A percentile compares a stretch with the other conserved stretches of the same genome.
phyloP scores from a whole-genome alignment of 2,113 vertebrate species.

The Synodontis membranacea region DNA sequence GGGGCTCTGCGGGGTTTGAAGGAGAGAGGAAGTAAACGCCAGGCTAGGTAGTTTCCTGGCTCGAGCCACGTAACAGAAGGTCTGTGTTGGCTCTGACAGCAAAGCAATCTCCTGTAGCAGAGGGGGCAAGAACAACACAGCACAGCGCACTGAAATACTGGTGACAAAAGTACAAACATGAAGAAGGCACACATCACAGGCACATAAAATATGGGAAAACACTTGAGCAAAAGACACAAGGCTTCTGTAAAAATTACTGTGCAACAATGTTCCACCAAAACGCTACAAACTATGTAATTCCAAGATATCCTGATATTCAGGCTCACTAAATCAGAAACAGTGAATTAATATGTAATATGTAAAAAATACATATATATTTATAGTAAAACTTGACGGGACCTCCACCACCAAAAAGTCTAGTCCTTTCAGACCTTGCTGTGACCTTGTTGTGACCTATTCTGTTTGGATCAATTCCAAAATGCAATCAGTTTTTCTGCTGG shows the following conservation, averaged over 20 bases:
- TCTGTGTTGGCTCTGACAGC: slow-evolving; percentile 63
- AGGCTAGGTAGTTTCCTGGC: slow-evolving; percentile 67
- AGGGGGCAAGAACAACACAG: slow-evolving; percentile 56
- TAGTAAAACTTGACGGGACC: not conserved
- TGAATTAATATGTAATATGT: not conserved
- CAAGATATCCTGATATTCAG: not conserved
- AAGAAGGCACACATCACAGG: slow-evolving; percentile 1
- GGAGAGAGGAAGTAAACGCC: slow-evolving; percentile 57
- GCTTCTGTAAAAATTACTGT: not conserved
- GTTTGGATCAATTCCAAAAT: not conserved
- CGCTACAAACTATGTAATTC: not conserved
- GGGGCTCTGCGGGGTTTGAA: slow-evolving; percentile 57
- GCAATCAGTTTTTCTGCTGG: not conserved
- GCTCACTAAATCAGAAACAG: not conserved
- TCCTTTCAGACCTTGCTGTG: not conserved
- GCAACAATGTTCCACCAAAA: not conserved
- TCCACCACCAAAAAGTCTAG: not conserved
- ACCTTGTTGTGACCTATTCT: no score
- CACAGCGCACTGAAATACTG: slow-evolving; percentile 53
- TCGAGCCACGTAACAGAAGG: slow-evolving; percentile 62
- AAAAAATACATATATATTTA: not conserved
- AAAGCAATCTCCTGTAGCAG: slow-evolving; percentile 59
- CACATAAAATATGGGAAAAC: slow-evolving; percentile 17
- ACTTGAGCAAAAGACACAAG: not conserved
- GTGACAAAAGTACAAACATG: slow-evolving; percentile 49